phyloP scores from a whole-genome alignment of 2,113 vertebrate species.

The Phaetusa simplex region DNA sequence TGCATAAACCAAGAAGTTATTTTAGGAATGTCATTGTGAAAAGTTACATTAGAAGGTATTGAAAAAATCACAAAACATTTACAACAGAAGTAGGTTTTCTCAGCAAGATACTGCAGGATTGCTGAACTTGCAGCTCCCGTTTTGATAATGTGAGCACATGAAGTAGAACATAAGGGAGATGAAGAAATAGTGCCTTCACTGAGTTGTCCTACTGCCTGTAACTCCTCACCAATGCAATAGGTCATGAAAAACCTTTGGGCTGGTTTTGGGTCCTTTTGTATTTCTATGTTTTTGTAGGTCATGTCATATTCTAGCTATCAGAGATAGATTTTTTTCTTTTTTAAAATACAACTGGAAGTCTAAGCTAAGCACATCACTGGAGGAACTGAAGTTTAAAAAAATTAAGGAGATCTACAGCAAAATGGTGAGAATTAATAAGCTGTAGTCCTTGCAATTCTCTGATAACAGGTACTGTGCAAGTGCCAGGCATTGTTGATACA shows the following conservation, averaged over 20 bases:
- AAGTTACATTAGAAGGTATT: not conserved
- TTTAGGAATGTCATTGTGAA: slow-evolving; percentile 35
- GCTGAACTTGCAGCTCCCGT: not conserved
- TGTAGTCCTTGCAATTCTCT: not conserved
- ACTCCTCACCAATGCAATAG: not conserved
- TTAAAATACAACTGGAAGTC: not conserved
- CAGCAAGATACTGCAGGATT: not conserved
- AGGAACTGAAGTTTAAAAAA: not conserved
- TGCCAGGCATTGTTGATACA: slow-evolving; percentile 7
- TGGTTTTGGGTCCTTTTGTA: not conserved
- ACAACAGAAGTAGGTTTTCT: slow-evolving; percentile 23
- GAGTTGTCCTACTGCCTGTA: not conserved
- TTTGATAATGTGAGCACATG: not conserved
- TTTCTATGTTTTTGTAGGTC: not conserved
- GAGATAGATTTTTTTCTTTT: not conserved
- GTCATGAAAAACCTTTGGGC: not conserved
- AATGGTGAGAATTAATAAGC: not conserved
- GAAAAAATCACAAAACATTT: not conserved
- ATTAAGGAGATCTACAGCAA: not conserved
- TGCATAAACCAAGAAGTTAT: slow-evolving; percentile 34
- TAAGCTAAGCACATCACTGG: not conserved
- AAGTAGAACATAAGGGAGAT: not conserved
- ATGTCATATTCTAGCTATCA: not conserved
- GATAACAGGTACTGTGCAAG: not conserved
- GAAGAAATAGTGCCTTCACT: not conserved